Base-by-base conservation (phyloP, 2,113 vertebrate species). In the Datnioides undecimradiatus region DNA sequence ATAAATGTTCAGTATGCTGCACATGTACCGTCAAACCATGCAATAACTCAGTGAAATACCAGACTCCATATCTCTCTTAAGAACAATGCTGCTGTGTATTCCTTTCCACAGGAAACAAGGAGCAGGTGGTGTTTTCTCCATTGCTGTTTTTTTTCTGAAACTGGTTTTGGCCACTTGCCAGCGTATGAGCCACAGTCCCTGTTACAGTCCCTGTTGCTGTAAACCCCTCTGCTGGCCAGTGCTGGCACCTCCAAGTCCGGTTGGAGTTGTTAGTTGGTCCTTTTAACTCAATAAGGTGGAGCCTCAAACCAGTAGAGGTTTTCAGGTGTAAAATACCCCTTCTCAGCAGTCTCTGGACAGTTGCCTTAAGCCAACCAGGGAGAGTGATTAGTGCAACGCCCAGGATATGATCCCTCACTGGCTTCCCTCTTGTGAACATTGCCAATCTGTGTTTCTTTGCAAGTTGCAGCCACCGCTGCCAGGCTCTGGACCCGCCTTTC, bases 401-500 rank as follows among this genome's bases (percentile, higher is more conserved):
- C 23, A 63, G 51, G 38, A 46, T 67, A 23, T 40, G 36, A 79
- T 82, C 76, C 69, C 29, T 40, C 43, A 41, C 59, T 27, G 27
- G 9, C 55, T 63, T 49, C 49, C 33, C 72, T 68, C 12, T 12
- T 12, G 66, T 54, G 33, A 48, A 45, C n/a, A 16, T 5, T 58
- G 45, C 59, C 41, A 36, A 0, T 66, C 11, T 0, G 57, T 0
- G 43, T 71, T 79, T 71, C 73, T 29, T n/a, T 48, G 48, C 49
- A 63, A 25, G 40, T 46, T 34, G 45, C 59, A 41, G 27, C 46
- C 23, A 10, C 45, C 8, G 0, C 29, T 17, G 68, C 41, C 69
- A 69, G 46, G 64, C 78, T 73, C 21, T 23, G 34, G 76, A 62
- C 19, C 41, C 16, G 3, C 66, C 57, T 67, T 43, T 69, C 59